phyloP scores from a whole-genome alignment of 2,797 vertebrate species.

The Prionace glauca region DNA sequence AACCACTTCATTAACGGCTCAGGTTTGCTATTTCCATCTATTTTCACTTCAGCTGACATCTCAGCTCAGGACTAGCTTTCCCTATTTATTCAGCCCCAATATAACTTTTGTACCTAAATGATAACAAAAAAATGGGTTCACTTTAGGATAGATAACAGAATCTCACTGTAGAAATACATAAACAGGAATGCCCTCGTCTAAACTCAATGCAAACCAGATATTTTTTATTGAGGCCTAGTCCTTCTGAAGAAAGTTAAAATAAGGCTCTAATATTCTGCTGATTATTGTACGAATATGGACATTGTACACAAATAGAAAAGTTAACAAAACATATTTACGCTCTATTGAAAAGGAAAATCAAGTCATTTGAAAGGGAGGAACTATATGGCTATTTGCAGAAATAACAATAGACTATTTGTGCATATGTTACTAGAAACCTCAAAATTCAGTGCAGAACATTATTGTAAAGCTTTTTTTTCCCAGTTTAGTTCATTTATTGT shows the following conservation, averaged over 20 bases:
- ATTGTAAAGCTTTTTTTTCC: slow-evolving; percentile 1
- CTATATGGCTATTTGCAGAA: background rate
- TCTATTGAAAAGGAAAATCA: background rate
- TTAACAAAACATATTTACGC: background rate
- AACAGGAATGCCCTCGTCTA: background rate
- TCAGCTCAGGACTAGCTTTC: background rate
- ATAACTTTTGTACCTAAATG: background rate
- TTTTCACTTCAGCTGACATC: background rate
- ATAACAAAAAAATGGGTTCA: background rate
- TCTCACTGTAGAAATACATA: background rate
- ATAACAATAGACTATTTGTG: background rate
- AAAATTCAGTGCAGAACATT: background rate
- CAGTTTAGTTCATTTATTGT: too few relatives aligned
- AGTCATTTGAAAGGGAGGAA: background rate
- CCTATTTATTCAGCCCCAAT: background rate
- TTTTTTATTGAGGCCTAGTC: background rate
- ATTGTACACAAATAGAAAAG: background rate
- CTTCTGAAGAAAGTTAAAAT: background rate
- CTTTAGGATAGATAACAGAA: background rate
- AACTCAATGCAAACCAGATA: background rate
- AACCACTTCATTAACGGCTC: background rate
- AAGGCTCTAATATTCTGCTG: background rate
- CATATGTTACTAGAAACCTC: background rate
- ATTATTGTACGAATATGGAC: background rate
- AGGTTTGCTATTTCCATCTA: background rate